These are phyloP conservation scores for Lepus timidus DNA, from an alignment of 2,113 vertebrate species.

Conservation along the genomic window DNA sequence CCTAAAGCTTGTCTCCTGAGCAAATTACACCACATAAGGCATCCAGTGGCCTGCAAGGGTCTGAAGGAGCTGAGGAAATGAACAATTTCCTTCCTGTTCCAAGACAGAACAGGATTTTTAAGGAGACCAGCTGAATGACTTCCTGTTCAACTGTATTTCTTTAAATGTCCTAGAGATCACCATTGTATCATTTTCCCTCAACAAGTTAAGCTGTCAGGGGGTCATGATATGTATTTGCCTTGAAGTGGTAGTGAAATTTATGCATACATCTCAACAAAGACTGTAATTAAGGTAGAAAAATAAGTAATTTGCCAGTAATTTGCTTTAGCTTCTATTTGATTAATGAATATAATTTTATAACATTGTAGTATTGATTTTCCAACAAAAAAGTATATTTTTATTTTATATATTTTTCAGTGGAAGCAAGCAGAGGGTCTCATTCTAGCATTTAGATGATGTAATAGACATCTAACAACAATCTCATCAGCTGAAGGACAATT, in stretches of 20 bases:
- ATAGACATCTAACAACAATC: background rate
- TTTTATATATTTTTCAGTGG: background rate
- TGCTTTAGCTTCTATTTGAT: background rate
- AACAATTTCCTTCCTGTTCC: constrained; percentile 51
- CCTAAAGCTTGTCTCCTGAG: background rate
- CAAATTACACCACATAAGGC: background rate
- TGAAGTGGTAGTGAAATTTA: background rate
- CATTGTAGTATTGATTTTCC: background rate
- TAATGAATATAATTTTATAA: background rate
- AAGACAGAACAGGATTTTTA: background rate
- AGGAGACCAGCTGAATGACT: background rate
- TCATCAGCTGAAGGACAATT: constrained; percentile 11
- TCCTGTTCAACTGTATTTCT: background rate
- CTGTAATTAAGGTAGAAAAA: background rate
- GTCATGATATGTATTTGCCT: background rate
- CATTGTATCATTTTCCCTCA: background rate
- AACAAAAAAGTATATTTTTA: background rate
- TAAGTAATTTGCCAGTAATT: background rate
- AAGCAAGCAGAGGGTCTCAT: background rate
- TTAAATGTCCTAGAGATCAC: background rate
- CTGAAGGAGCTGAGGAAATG: constrained; percentile 57
- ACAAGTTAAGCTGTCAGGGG: constrained; percentile 52
- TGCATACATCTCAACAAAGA: background rate
- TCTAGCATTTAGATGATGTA: background rate
- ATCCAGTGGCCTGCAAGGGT: background rate